Conservation (phyloP, 2,888 invertebrate genomes). For the Rambutsinella grinnellia region DNA sequence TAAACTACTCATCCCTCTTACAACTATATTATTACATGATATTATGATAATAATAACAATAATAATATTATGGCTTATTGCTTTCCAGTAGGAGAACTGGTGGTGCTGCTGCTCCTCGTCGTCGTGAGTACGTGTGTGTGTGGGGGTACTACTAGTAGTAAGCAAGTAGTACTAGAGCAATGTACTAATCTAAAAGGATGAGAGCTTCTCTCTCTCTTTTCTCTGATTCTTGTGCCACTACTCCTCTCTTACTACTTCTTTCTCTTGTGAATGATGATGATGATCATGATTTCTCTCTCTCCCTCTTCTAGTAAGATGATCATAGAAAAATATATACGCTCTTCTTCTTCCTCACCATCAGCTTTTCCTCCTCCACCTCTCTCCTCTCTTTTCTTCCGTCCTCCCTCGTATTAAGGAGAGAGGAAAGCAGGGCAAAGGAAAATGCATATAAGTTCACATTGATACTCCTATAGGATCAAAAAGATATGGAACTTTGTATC, state of each 20-base stretch:
- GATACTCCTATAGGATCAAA: too few relatives aligned
- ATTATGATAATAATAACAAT: conserved; percentile 25
- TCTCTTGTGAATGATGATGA: conserved; percentile 23
- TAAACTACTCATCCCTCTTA: too few relatives aligned
- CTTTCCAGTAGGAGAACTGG: conserved; percentile 20
- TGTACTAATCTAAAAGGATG: too few relatives aligned
- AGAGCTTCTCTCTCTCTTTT: conserved; percentile 21
- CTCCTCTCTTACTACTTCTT: conserved; percentile 4
- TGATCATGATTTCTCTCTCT: conserved; percentile 18
- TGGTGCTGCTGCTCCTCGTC: too few relatives aligned
- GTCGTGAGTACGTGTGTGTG: conserved; percentile 1
- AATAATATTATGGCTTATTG: conserved; percentile 44
- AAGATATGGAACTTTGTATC: too few relatives aligned
- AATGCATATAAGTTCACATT: too few relatives aligned
- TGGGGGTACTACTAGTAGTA: neutral
- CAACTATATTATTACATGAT: too few relatives aligned
- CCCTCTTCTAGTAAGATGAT: conserved; percentile 24
- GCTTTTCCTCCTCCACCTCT: neutral
- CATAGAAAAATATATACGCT: too few relatives aligned
- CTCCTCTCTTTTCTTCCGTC: conserved; percentile 7
- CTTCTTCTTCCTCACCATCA: conserved; percentile 1
- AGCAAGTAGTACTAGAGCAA: too few relatives aligned
- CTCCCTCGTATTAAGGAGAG: too few relatives aligned
- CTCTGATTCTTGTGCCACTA: conserved; percentile 15
- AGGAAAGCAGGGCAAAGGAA: too few relatives aligned